phyloP scores from a whole-genome alignment of 1,140 invertebrate species.

The Zaprionus camerounensis region DNA sequence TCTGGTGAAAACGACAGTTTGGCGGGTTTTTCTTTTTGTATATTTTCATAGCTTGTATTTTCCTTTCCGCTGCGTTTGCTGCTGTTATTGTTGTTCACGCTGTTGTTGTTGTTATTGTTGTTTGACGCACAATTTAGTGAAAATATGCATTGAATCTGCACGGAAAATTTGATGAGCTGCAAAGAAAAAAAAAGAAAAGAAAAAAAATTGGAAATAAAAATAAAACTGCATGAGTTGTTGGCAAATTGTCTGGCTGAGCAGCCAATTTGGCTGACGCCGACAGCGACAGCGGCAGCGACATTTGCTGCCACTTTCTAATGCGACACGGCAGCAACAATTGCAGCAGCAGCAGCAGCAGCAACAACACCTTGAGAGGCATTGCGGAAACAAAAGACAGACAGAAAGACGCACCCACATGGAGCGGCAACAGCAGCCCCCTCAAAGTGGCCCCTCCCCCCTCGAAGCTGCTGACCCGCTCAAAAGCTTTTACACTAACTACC shows the following conservation, averaged over 20 bases:
- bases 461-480: conserved; percentile 31
- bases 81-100: conserved; percentile 29
- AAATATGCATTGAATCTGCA: conserved; percentile 72
- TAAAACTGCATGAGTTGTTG: neutral
- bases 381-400: neutral
- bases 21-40: conserved; percentile 50
- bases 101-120: conserved; percentile 32
- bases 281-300: conserved; percentile 33
- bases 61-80: conserved; percentile 7
- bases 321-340: conserved; percentile 20
- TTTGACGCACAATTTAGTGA: conserved; percentile 69
- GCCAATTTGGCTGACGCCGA: conserved; percentile 2
- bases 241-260: conserved; percentile 6
- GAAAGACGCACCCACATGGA: conserved; percentile 56
- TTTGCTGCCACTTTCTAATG: conserved; percentile 53
- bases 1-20: conserved; percentile 70
- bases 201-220: neutral
- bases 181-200: neutral
- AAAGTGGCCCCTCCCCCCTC: neutral
- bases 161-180: conserved; percentile 50
- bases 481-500: conserved; percentile 14
- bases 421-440: neutral
- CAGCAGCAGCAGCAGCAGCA: conserved; percentile 25
- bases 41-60: conserved; percentile 3
- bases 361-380: conserved; percentile 4